phyloP scores from a whole-genome alignment of 2,888 invertebrate species.

The Cylloceria caligata region DNA sequence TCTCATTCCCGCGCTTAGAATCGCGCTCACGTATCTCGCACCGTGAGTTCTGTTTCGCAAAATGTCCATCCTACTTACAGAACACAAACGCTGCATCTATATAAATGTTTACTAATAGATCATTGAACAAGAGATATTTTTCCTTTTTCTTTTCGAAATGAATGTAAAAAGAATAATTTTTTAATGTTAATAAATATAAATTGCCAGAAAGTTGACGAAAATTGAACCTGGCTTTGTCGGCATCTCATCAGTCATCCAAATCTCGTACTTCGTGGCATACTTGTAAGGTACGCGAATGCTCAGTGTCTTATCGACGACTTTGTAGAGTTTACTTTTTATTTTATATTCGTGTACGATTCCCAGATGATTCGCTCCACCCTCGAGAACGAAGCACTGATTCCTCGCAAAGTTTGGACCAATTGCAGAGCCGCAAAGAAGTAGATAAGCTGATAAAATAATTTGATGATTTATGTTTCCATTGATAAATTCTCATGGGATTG shows the following conservation, averaged over 20 bases:
- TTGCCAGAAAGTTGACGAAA: not conserved
- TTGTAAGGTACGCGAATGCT: constrained; percentile 74
- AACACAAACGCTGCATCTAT: no score
- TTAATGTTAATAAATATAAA: constrained; percentile 6
- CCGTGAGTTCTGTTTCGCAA: no score
- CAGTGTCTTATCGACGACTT: constrained; percentile 71
- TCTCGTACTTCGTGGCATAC: constrained; percentile 74
- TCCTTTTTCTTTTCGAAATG: not conserved
- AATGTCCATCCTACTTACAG: no score
- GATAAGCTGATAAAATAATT: constrained; percentile 67
- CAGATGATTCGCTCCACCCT: constrained; percentile 75
- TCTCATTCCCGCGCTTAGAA: no score
- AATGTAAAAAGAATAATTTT: constrained; percentile 1
- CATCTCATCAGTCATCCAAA: constrained; percentile 75
- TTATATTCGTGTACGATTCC: constrained; percentile 71
- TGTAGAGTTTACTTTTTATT: constrained; percentile 75
- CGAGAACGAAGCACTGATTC: constrained; percentile 76
- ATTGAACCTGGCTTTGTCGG: constrained; percentile 74
- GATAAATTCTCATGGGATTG: no score
- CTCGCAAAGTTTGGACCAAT: constrained; percentile 74
- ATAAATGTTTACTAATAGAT: no score
- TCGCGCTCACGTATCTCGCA: no score
- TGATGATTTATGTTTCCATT: not conserved
- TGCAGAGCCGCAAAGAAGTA: constrained; percentile 75
- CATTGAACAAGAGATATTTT: no score